Base-by-base conservation (phyloP, 2,888 invertebrate species). In the Cetonia aurata region DNA sequence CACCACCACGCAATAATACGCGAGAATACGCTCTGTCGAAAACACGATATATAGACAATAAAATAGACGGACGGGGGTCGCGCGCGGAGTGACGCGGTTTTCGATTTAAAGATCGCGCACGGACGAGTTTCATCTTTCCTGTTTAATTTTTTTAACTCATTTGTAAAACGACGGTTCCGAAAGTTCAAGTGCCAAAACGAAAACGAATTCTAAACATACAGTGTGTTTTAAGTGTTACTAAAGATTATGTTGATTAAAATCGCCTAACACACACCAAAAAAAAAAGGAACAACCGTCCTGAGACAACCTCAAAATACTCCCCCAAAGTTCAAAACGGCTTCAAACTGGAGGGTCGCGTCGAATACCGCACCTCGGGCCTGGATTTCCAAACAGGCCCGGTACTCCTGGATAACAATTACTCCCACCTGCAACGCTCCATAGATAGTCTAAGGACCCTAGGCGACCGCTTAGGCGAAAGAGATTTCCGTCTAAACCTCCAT, bases 321-420 rank as follows among this genome's bases (percentile, higher is more conserved):
- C 25, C 13, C 12, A 4, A 19, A 44, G 8, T 33, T 17, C 37
- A 65, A 65, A 33, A 65, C 62, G 50, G 62, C 50, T 50, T 41
- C 50, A 76, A 79, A 73, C 82, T 84, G 85, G 84, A 85, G 79
- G 83, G 84, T 68, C 81, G 84, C 67, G 78, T 85, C 77, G 85
- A 85, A 71, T 85, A 84, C 74, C 80, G 85, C 48, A 73, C 79
- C 17, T 84, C 83, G 50, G 84, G 84, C 71, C 79, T 85, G 81
- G 85, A 85, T 72, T 85, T 85, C 76, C 85, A 85, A 79, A 82
- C 82, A 72, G 80, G 81, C 62, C 78, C 82, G 78, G 78, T 85
- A 74, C 75, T 82, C 42, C 81, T 84, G 68, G 83, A 84, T 71
- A 82, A 82, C 75, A 83, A 83, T 77, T 80, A 79, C 69, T 79